Percentiles rank a stretch among this genome's conserved stretches.
These are phyloP conservation scores for Pseudobourletiella spinata DNA, from an alignment of 1,140 invertebrate species.

Conservation along the genomic window DNA sequence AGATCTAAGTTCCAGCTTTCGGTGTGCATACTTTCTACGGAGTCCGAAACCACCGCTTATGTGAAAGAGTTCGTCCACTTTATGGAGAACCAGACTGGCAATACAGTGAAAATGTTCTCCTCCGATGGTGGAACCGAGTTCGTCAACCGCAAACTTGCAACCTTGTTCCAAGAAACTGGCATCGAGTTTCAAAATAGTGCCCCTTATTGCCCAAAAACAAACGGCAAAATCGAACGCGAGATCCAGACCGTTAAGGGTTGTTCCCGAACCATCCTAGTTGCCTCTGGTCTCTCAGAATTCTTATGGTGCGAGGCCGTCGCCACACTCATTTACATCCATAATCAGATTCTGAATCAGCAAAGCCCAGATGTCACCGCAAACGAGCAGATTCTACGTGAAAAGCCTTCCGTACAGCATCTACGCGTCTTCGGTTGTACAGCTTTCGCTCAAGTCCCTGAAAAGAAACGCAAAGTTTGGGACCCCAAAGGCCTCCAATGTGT, in stretches of 20 bases:
- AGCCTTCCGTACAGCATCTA: not conserved
- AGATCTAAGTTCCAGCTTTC: slow-evolving; percentile 36
- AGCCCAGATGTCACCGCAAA: not conserved
- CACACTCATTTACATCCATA: slow-evolving; percentile 42
- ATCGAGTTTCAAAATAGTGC: no score
- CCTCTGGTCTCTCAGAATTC: slow-evolving; percentile 38
- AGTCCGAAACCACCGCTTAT: no score
- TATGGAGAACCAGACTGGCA: slow-evolving; percentile 15
- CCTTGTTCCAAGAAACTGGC: no score
- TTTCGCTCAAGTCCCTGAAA: no score
- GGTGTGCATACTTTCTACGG: not conserved
- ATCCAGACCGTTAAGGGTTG: no score
- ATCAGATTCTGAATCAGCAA: no score
- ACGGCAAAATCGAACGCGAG: slow-evolving; percentile 40
- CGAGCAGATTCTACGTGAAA: not conserved
- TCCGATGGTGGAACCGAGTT: no score
- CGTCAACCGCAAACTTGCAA: no score
- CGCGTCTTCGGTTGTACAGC: no score
- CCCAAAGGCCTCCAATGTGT: not conserved
- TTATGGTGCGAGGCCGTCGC: slow-evolving; percentile 45
- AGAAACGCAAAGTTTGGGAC: not conserved
- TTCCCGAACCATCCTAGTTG: slow-evolving; percentile 35
- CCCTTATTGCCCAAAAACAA: not conserved
- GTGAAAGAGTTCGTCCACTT: no score
- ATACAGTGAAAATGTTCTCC: slow-evolving; percentile 38